phyloP scores from a whole-genome alignment of 2,113 vertebrate species.

The Oostethus manadensis region DNA sequence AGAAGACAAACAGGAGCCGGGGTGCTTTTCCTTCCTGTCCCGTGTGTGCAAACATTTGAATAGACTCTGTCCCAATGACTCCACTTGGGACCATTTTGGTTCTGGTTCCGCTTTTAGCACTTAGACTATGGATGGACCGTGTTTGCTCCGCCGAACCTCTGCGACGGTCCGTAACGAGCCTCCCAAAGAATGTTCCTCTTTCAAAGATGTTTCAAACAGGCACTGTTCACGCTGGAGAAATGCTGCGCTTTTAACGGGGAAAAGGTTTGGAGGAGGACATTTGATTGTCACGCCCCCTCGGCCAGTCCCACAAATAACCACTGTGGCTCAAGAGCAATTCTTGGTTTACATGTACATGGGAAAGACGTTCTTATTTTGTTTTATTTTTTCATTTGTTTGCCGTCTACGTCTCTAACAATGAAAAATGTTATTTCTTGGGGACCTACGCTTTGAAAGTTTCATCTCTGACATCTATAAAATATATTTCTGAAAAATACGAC shows the following conservation, averaged over 20 bases:
- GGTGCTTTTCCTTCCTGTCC: slow-evolving; percentile 39
- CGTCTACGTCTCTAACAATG: slow-evolving; percentile 67
- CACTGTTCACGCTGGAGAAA: slow-evolving; percentile 19
- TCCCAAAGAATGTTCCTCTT: slow-evolving; percentile 67
- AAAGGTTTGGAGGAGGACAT: slow-evolving; percentile 32
- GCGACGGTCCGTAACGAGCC: slow-evolving; percentile 42
- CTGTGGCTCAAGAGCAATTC: slow-evolving; percentile 72
- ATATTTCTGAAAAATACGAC: slow-evolving; percentile 69
- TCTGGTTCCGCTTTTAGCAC: slow-evolving; percentile 59
- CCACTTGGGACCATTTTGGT: slow-evolving; percentile 46
- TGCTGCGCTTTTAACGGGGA: slow-evolving; percentile 15
- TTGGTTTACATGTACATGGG: slow-evolving; percentile 72
- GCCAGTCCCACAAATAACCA: slow-evolving; percentile 68
- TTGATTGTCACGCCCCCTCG: slow-evolving; percentile 61
- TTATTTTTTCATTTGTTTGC: slow-evolving; percentile 61
- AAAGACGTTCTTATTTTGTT: slow-evolving; percentile 54
- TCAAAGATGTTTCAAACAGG: slow-evolving; percentile 31
- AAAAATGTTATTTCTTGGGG: slow-evolving; percentile 69
- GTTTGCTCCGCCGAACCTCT: slow-evolving; percentile 56
- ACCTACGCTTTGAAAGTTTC: slow-evolving; percentile 71
- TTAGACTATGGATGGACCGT: slow-evolving; percentile 51
- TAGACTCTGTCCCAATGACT: slow-evolving; percentile 52
- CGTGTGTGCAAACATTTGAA: slow-evolving; percentile 44
- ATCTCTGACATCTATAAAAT: slow-evolving; percentile 71
- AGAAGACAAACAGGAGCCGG: slow-evolving; percentile 52